Evolutionary conservation across 2,113 vertebrate genomes (phyloP).

Genomic region (Calidris pygmaea): DNA sequence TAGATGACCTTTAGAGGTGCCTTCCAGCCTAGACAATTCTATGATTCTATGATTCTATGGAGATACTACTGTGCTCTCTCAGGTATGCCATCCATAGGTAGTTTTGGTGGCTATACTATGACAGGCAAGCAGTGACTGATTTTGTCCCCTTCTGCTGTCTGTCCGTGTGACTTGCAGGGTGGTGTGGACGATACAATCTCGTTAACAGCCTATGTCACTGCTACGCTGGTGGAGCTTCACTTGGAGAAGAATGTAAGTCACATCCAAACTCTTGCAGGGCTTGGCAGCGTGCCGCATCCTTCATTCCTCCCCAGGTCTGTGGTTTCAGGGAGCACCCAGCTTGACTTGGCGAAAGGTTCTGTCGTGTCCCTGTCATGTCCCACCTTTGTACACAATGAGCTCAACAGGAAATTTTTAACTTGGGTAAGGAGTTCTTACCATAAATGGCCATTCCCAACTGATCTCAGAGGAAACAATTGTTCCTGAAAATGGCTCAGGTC

Average conservation of each 20-base stretch:
- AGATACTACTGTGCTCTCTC: neutral
- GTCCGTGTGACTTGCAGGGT: slow-evolving; percentile 67
- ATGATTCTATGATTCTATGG: too few species aligned
- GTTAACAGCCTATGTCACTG: slow-evolving; percentile 78
- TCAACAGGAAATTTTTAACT: neutral
- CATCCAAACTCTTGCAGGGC: neutral
- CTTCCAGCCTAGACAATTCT: too few species aligned
- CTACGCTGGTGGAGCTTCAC: slow-evolving; percentile 74
- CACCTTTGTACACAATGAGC: neutral
- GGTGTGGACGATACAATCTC: slow-evolving; percentile 81
- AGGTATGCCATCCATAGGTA: neutral
- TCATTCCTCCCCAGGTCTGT: neutral
- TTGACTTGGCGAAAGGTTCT: neutral
- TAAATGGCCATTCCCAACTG: neutral
- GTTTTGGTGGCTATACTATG: neutral
- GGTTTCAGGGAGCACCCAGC: neutral
- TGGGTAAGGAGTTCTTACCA: neutral
- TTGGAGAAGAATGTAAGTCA: slow-evolving; percentile 49
- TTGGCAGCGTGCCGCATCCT: neutral
- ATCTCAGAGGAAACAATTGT: neutral
- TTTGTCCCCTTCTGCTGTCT: neutral
- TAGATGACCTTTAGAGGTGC: too few species aligned
- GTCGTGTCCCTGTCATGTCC: neutral
- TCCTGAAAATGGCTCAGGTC: neutral
- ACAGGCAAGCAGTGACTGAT: neutral